Evolutionary conservation across 1,140 invertebrate species (phyloP).

Genomic region (Vanessa tameamea): DNA sequence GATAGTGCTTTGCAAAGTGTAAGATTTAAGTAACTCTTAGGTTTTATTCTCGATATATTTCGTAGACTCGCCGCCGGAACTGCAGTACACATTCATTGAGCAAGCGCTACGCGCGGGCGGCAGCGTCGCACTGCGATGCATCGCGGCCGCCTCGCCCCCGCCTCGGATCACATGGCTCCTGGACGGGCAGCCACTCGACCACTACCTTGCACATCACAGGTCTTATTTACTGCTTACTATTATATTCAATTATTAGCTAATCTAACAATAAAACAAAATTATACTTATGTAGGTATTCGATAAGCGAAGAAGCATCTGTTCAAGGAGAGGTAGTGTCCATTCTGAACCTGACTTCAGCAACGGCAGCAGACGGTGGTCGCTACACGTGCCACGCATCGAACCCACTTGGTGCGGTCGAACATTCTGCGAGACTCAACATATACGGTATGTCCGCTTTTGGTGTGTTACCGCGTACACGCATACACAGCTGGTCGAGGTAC

Average conservation of each 20-base stretch:
- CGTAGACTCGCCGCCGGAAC: conserved; percentile 83
- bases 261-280: not conserved
- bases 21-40: too few relatives aligned
- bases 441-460: conserved; percentile 83
- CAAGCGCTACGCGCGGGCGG: conserved; percentile 89
- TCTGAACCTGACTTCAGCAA: conserved; percentile 82
- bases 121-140: conserved; percentile 89
- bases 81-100: conserved; percentile 91
- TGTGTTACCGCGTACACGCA: not conserved
- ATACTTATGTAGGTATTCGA: conserved; percentile 48
- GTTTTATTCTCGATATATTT: not conserved
- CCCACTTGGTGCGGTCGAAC: conserved; percentile 84
- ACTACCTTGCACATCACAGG: conserved; percentile 59
- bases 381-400: conserved; percentile 91
- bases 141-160: conserved; percentile 90
- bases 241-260: too few relatives aligned
- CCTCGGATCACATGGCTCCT: conserved; percentile 91
- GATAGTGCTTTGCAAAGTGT: too few relatives aligned
- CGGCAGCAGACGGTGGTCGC: conserved; percentile 88
- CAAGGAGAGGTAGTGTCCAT: conserved; percentile 62
- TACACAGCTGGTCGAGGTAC: not conserved
- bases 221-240: conserved; percentile 10
- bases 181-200: conserved; percentile 86
- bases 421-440: conserved; percentile 90
- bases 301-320: conserved; percentile 53